These are phyloP conservation scores for Anastrepha obliqua DNA, from an alignment of 1,140 invertebrate species.

Conservation along the genomic window DNA sequence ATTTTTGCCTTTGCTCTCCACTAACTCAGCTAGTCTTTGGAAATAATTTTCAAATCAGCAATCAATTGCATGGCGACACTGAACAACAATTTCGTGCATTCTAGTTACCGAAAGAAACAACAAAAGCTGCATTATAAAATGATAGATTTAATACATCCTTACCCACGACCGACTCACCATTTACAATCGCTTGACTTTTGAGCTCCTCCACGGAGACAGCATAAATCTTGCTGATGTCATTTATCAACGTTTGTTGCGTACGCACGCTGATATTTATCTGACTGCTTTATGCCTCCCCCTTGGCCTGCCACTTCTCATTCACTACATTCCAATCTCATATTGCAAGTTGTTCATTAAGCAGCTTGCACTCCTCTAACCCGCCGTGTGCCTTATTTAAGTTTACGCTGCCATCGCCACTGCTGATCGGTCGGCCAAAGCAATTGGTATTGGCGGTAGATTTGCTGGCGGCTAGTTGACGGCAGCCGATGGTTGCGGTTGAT, in stretches of 20 bases:
- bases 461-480: slow-evolving; percentile 4
- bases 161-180: not conserved
- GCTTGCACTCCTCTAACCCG: not conserved
- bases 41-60: slow-evolving; percentile 2
- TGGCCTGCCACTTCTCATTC: not conserved
- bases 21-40: not conserved
- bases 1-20: not conserved
- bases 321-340: slow-evolving; percentile 29
- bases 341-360: slow-evolving; percentile 33
- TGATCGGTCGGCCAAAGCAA: slow-evolving; percentile 17
- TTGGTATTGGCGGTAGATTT: not conserved
- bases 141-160: not conserved
- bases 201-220: slow-evolving; percentile 44
- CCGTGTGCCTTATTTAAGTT: not conserved
- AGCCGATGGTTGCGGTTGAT: slow-evolving; percentile 46
- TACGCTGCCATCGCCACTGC: not conserved
- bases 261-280: slow-evolving; percentile 40
- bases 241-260: slow-evolving; percentile 48
- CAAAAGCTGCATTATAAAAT: not conserved
- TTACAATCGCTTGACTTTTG: slow-evolving; percentile 13
- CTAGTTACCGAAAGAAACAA: not conserved
- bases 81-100: not conserved
- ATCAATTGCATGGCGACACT: slow-evolving; percentile 17
- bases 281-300: not conserved
- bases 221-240: slow-evolving; percentile 50